Evolutionary conservation across 2,797 vertebrate species (phyloP).

Genomic region (Tiaroga cobitis): DNA sequence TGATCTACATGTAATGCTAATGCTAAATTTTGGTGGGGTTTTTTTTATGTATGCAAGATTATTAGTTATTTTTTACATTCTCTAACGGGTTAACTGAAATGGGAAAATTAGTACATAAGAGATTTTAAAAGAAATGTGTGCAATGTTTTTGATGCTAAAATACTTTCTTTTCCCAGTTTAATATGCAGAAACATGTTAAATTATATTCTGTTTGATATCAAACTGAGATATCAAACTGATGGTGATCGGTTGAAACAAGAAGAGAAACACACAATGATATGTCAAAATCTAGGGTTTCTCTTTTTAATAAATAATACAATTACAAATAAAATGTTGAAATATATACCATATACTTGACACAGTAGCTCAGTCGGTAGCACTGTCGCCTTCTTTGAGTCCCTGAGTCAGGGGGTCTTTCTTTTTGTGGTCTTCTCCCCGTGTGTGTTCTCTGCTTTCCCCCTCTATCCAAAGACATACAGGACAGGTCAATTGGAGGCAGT

Average conservation of each 20-base stretch:
- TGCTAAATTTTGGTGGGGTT: no score
- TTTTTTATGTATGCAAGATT: no score
- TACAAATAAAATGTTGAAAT: neutral
- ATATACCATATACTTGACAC: neutral
- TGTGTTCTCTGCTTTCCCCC: neutral
- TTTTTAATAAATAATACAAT: neutral
- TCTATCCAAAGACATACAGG: neutral
- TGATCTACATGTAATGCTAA: neutral
- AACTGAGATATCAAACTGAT: neutral
- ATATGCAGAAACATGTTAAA: neutral
- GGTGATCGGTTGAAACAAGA: neutral
- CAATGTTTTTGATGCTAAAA: no score
- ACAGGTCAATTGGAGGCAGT: neutral
- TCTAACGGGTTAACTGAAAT: neutral
- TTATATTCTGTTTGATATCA: neutral
- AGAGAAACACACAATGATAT: no score
- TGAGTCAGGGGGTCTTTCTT: accelerated
- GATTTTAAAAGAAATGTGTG: neutral
- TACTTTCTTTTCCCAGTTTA: neutral
- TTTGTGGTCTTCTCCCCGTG: neutral
- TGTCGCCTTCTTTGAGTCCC: no score
- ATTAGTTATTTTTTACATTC: neutral
- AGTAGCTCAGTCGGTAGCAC: no score
- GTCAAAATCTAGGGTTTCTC: neutral
- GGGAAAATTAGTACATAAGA: neutral